Conservation (phyloP, 1,140 invertebrate genomes). For the Drosophila ercepeae region DNA sequence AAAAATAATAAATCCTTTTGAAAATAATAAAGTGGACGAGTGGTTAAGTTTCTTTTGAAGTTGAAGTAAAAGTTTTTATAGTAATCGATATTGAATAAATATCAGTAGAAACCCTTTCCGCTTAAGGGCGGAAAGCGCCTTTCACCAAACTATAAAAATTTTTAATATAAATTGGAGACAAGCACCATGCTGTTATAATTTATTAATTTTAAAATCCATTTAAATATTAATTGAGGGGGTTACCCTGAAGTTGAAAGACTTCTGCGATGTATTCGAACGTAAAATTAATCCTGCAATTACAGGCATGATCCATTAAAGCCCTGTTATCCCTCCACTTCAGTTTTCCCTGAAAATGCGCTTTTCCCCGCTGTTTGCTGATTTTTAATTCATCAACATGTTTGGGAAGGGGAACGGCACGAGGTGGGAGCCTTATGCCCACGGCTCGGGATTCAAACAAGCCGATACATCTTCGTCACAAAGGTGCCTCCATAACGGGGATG, state of each 20-base stretch:
- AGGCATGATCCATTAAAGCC: conserved; percentile 37
- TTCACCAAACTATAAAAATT: no score
- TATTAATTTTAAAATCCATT: neutral
- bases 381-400: conserved; percentile 67
- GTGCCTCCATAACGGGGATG: conserved; percentile 19
- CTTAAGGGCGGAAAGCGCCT: no score
- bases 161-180: no score
- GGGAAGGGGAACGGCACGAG: neutral
- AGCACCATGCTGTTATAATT: neutral
- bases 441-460: conserved; percentile 24
- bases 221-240: neutral
- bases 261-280: neutral
- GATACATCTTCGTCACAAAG: conserved; percentile 73
- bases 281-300: conserved; percentile 43
- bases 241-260: neutral
- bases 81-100: no score
- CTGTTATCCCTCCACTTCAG: conserved; percentile 21
- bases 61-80: no score
- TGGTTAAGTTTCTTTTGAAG: neutral
- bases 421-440: conserved; percentile 12
- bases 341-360: conserved; percentile 18
- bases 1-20: neutral
- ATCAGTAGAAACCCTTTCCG: no score
- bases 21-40: neutral
- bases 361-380: conserved; percentile 57